A percentile compares a stretch with the other conserved stretches of the same genome.
Conservation (phyloP, 2,888 invertebrate species). For the Catotricha subobsoleta region DNA sequence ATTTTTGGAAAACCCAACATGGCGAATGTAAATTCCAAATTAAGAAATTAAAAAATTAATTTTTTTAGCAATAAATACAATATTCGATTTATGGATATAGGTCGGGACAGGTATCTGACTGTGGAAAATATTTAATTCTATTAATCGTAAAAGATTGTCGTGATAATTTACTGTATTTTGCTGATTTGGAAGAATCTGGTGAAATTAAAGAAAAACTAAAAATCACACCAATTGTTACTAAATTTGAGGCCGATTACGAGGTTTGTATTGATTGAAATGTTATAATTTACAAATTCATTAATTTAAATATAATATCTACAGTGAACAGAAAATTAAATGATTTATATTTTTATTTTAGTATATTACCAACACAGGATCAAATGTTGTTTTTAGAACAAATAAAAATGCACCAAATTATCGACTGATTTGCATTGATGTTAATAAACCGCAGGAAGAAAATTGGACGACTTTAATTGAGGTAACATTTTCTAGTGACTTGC, state of each 20-base stretch:
- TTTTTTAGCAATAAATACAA: background rate
- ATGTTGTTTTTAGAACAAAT: slow-evolving; percentile 79
- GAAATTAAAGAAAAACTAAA: slow-evolving; percentile 45
- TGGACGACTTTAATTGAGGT: slow-evolving; percentile 68
- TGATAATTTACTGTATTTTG: slow-evolving; percentile 76
- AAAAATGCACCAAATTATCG: slow-evolving; percentile 84
- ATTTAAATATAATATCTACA: slow-evolving; percentile 5
- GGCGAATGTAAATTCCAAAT: slow-evolving; percentile 76
- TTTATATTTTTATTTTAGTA: slow-evolving; percentile 41
- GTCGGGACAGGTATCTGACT: slow-evolving; percentile 70
- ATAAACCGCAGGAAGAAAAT: slow-evolving; percentile 49
- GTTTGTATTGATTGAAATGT: slow-evolving; percentile 30
- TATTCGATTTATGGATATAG: slow-evolving; percentile 30
- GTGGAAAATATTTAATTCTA: slow-evolving; percentile 77
- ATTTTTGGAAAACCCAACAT: slow-evolving; percentile 79
- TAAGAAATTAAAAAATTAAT: no score
- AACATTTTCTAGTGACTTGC: slow-evolving; percentile 14
- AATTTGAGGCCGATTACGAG: slow-evolving; percentile 87
- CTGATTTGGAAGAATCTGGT: slow-evolving; percentile 47
- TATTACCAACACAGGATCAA: slow-evolving; percentile 68
- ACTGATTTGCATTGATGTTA: slow-evolving; percentile 65
- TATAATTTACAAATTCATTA: slow-evolving; percentile 5
- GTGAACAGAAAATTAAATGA: background rate
- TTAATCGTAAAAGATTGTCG: slow-evolving; percentile 74
- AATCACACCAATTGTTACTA: slow-evolving; percentile 64